A percentile compares a stretch with the other conserved stretches of the same genome.
phyloP scores from a whole-genome alignment of 2,113 vertebrate species.

The Brachirus orientalis region DNA sequence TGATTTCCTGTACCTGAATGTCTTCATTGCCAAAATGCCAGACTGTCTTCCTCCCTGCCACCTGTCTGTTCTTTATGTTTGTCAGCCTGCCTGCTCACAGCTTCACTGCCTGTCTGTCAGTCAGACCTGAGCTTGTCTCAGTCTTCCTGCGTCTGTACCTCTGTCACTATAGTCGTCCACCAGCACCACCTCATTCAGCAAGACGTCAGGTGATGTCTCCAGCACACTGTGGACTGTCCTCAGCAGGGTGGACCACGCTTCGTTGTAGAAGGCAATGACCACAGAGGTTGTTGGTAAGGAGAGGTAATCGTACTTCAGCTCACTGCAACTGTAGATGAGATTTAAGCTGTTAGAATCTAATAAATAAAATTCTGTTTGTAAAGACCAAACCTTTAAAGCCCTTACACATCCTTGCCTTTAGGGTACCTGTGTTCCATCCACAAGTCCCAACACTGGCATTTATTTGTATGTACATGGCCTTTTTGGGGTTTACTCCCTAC shows the following conservation, averaged over 20 bases:
- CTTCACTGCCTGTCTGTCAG: background rate
- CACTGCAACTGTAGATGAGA: constrained; percentile 83
- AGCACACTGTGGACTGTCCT: constrained; percentile 97
- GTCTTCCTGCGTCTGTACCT: constrained; percentile 76
- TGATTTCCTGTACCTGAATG: too few relatives aligned
- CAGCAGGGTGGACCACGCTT: constrained; percentile 97
- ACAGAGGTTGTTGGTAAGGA: constrained; percentile 90
- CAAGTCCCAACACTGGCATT: too few relatives aligned
- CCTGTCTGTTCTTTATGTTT: too few relatives aligned
- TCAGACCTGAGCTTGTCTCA: too few relatives aligned
- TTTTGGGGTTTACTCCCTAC: too few relatives aligned
- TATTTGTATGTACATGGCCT: too few relatives aligned
- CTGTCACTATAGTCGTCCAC: constrained; percentile 97
- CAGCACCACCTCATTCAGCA: constrained; percentile 93
- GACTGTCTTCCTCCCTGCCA: too few relatives aligned
- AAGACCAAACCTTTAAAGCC: too few relatives aligned
- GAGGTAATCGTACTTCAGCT: constrained; percentile 89
- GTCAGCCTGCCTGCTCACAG: background rate
- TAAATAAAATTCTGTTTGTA: too few relatives aligned
- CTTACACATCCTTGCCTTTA: too few relatives aligned
- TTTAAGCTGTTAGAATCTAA: background rate
- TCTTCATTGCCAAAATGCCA: too few relatives aligned
- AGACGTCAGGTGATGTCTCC: constrained; percentile 93
- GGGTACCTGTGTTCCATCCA: too few relatives aligned
- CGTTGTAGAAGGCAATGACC: constrained; percentile 97